Base-by-base conservation (phyloP, 2,888 invertebrate genomes). In the Cremastinae sp. region DNA sequence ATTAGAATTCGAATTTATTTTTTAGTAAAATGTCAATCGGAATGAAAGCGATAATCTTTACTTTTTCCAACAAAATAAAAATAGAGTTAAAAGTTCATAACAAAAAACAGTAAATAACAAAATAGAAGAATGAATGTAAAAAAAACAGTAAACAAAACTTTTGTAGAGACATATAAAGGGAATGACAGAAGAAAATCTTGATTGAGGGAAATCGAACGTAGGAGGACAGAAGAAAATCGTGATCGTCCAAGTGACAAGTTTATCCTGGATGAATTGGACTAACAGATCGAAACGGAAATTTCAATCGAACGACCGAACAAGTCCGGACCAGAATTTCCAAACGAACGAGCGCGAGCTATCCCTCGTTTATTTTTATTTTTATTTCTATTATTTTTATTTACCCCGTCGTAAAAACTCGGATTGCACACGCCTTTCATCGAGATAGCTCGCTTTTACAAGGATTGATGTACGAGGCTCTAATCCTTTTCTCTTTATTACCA, bases 401-500 rank as follows among this genome's bases (percentile, higher is more conserved):
- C n/a, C n/a, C 28, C 28, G 28, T 28, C 28, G 28, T 28, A 49
- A 66, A 49, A 62, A 28, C 59, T 58, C 22, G 22, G 61, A 18
- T 18, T 59, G 43, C 43, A 22, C 37, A 9, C 22, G 22, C 20
- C 14, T 12, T 9, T 66, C 45, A 9, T 9, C 28, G 47, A 14
- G 39, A 22, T 62, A 49, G 58, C 51, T 72, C 39, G 70, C 53
- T 53, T 75, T 55, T 39, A 37, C 51, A 22, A 22, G n/a, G 39
- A 47, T 58, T 68, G 28, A 64, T 58, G 72, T 51, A 72, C 75
- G 72, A 58, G 68, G 37, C 68, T 75, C 68, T 75, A 72, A 72
- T 75, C 62, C 72, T 53, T 18, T 49, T 62, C 58, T 58, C 64
- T 64, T 43, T 47, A 72, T 37, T 62, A 56, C 61, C 47, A 39